Conservation (phyloP, 2,113 vertebrate species). For the Nymphicus hollandicus region DNA sequence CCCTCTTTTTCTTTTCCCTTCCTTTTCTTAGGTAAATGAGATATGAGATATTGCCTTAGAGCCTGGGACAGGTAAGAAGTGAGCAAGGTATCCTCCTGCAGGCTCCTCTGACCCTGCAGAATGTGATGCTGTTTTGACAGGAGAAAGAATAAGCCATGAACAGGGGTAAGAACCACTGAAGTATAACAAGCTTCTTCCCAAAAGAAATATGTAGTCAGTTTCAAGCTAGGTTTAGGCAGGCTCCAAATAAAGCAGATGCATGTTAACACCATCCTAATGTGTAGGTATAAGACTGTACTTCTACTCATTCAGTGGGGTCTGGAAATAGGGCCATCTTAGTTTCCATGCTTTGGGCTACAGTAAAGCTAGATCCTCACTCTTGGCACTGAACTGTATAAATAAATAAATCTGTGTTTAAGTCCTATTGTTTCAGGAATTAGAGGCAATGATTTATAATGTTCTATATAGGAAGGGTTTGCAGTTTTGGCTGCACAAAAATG, state of each 20-base stretch:
- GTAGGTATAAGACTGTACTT: not conserved
- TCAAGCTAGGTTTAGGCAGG: not conserved
- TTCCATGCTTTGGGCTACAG: not conserved
- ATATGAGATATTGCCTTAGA: not conserved
- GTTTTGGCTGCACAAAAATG: not conserved
- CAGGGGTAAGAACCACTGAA: not conserved
- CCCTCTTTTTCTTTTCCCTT: not conserved
- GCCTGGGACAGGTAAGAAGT: not conserved
- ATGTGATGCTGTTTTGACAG: not conserved
- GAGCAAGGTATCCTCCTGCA: not conserved
- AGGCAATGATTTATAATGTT: not conserved
- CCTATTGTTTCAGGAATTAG: not conserved
- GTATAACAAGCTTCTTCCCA: not conserved
- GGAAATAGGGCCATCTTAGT: not conserved
- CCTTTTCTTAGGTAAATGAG: not conserved
- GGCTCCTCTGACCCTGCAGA: not conserved
- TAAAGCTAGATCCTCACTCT: not conserved
- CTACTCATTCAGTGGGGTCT: not conserved
- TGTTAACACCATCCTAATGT: accelerated
- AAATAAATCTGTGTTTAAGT: not conserved
- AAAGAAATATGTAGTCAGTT: not conserved
- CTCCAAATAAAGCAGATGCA: not conserved
- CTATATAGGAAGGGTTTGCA: not conserved
- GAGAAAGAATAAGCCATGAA: not conserved
- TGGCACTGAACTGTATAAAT: not conserved